These are phyloP conservation scores for Geodia barretti DNA, from an alignment of 37 sponge, comb jelly and placozoan genomes.

Conservation along the genomic window DNA sequence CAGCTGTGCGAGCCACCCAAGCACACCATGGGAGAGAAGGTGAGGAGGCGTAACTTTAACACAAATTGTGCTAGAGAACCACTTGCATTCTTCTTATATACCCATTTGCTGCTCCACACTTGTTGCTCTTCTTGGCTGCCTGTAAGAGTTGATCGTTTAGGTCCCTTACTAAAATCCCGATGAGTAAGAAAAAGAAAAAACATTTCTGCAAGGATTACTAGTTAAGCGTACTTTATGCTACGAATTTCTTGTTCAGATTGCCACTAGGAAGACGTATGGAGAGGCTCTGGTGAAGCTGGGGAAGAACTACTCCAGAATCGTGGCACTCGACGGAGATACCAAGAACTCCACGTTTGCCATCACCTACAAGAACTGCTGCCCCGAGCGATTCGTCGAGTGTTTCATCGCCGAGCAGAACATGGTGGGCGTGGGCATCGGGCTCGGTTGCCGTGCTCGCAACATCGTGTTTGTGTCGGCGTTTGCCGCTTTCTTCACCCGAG, in stretches of 20 bases:
- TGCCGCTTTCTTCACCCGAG: slow-evolving; percentile 97
- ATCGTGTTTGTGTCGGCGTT: slow-evolving; percentile 93
- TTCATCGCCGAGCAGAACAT: slow-evolving; percentile 99
- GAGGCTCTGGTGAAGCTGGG: slow-evolving; percentile 93
- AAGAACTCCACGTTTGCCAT: slow-evolving; percentile 98
- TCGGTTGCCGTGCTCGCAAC: slow-evolving; percentile 85
- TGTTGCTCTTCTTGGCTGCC: no score
- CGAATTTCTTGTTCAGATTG: slow-evolving; percentile 50
- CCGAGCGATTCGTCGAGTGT: slow-evolving; percentile 95
- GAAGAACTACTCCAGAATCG: slow-evolving; percentile 53
- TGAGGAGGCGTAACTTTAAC: slow-evolving; percentile 26
- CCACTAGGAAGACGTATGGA: slow-evolving; percentile 93
- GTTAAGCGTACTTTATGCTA: not conserved
- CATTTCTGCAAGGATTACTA: not conserved
- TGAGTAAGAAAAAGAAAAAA: no score
- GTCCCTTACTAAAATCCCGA: no score
- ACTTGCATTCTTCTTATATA: no score
- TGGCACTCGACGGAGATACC: slow-evolving; percentile 97
- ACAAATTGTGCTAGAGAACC: no score
- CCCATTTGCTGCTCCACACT: no score
- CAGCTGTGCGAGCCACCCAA: slow-evolving; percentile 79
- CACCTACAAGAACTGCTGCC: slow-evolving; percentile 94
- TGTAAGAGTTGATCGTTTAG: no score
- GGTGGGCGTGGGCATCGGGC: slow-evolving; percentile 92
- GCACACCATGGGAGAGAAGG: slow-evolving; percentile 89